These are phyloP conservation scores for Coenonympha arcania DNA, from an alignment of 2,888 invertebrate genomes.

Conservation along the genomic window DNA sequence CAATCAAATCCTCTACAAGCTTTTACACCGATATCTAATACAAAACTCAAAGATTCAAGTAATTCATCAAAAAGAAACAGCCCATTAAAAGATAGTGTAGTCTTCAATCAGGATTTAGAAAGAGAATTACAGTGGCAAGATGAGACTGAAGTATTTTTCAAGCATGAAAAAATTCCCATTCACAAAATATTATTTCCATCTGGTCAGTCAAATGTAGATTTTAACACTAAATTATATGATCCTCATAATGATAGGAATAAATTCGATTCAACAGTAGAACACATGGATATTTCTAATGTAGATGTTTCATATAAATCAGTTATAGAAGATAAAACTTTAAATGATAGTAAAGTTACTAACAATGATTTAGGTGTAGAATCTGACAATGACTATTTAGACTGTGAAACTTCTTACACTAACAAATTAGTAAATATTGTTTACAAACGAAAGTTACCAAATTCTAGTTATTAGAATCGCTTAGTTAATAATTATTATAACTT, in stretches of 20 bases:
- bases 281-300: constrained; percentile 54
- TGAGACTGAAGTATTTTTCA: constrained; percentile 58
- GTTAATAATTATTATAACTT: neutral
- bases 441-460: constrained; percentile 1
- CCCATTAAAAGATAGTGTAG: constrained; percentile 56
- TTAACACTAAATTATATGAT: constrained; percentile 11
- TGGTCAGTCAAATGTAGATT: constrained; percentile 1
- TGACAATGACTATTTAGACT: constrained; percentile 63
- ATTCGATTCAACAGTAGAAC: constrained; percentile 47
- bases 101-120: constrained; percentile 62
- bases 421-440: neutral
- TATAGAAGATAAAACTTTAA: constrained; percentile 39
- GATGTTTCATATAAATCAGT: constrained; percentile 38
- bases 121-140: constrained; percentile 64
- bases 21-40: constrained; percentile 52
- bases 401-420: constrained; percentile 55
- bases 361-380: constrained; percentile 41
- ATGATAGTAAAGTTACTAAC: constrained; percentile 26
- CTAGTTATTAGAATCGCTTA: neutral
- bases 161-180: constrained; percentile 57
- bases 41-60: constrained; percentile 42
- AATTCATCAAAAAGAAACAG: constrained; percentile 49
- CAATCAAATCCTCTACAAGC: constrained; percentile 30
- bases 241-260: constrained; percentile 20
- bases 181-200: constrained; percentile 49